Evolutionary conservation across 2,888 invertebrate species (phyloP).

Genomic region (Drosophila mimetica): DNA sequence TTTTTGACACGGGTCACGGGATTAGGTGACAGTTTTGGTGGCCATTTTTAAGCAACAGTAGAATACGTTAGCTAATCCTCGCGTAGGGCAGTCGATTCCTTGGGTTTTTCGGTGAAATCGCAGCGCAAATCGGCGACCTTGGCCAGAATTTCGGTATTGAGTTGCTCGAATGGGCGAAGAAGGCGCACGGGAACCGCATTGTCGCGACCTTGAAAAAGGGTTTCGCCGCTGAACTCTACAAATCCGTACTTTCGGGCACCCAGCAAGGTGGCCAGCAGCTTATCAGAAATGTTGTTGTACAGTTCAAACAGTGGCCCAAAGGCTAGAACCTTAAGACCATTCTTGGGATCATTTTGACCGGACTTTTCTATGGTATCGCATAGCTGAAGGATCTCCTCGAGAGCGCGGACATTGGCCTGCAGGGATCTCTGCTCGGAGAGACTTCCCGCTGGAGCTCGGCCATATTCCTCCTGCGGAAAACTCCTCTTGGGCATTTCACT

Average conservation of each 20-base stretch:
- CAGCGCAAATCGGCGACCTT: conserved; percentile 85
- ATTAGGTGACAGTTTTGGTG: conserved; percentile 27
- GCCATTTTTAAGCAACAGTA: neutral
- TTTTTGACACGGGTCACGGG: conserved; percentile 55
- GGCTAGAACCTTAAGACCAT: conserved; percentile 16
- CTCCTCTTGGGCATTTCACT: conserved; percentile 54
- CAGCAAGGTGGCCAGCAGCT: conserved; percentile 96
- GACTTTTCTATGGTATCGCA: conserved; percentile 52
- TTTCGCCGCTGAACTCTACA: conserved; percentile 96
- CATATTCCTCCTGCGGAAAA: conserved; percentile 54
- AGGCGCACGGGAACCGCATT: conserved; percentile 94
- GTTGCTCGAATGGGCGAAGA: conserved; percentile 89
- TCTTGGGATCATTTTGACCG: neutral
- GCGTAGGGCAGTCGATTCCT: conserved; percentile 19
- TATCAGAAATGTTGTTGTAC: conserved; percentile 94
- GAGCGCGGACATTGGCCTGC: conserved; percentile 50
- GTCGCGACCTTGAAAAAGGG: conserved; percentile 95
- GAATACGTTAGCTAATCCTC: conserved; percentile 11
- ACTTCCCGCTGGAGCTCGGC: conserved; percentile 62
- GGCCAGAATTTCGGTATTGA: conserved; percentile 87
- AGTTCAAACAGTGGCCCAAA: conserved; percentile 85
- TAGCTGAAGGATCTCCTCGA: conserved; percentile 62
- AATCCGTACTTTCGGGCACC: conserved; percentile 95
- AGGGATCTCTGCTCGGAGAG: conserved; percentile 56
- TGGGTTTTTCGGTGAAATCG: conserved; percentile 27